Evolutionary conservation across 2,113 vertebrate genomes (phyloP), one percentile per base, ranked within the genome.

Genomic region (Rallus limicola): DNA sequence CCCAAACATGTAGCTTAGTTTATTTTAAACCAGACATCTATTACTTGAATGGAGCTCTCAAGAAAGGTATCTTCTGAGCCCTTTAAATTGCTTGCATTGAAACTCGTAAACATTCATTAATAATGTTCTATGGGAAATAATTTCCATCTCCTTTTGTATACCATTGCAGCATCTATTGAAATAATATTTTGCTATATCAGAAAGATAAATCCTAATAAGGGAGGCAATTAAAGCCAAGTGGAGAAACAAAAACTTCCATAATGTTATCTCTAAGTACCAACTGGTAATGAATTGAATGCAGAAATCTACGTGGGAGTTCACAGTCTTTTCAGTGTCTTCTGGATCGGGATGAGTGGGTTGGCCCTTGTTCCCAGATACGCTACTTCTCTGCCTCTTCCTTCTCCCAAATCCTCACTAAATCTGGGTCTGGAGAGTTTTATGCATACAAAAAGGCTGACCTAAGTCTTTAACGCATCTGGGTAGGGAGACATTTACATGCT

Each of bases 21-120:
- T 96, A 96, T 97, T 97, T 89, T 95, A 97, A 97, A 92, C 46
- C 46, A 87, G 94, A 94, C 2, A 1, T 92, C 92, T 93, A 58
- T 87, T 10, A 13, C 33, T 76, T 94, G 94, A 97, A 97, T 87
- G 83, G 85, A 94, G 50, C 78, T 97, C 88, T 93, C 87, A 90
- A 85, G 93, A 97, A 97, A 97, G 93, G 79, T 96, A 91, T 97
- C 95, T 95, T 95, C 77, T 1, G 11, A 97, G 90, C 13, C 29
- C n/a, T 97, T 97, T 97, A 94, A 97, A 95, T 94, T 97, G 50
- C 81, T 67, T 88, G 69, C 81, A 96, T 78, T 88, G 72, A 97
- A 98, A 95, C 50, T 78, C 34, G 86, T 97, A 98, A 97, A 97
- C 97, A 97, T 93, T 94, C 94, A 95, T 97, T 98, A 97, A 97